A percentile compares a stretch with the other conserved stretches of the same genome.
Conservation (phyloP, 2,113 vertebrate species). For the Psittacula cyanocephala region DNA sequence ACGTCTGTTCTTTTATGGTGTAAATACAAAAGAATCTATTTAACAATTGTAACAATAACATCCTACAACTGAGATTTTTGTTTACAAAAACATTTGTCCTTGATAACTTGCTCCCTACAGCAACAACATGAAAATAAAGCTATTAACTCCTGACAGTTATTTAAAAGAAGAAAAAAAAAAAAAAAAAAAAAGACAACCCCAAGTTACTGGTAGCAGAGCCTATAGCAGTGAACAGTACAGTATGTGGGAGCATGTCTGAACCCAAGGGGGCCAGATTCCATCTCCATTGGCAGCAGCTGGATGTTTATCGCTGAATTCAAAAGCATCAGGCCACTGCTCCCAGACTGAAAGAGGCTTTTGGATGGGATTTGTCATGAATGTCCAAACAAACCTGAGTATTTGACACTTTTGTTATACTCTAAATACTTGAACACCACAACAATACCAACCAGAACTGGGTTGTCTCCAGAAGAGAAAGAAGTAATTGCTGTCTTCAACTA, state of each 20-base stretch:
- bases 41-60: neutral
- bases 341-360: neutral
- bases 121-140: neutral
- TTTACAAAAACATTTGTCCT: neutral
- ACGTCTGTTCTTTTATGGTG: neutral
- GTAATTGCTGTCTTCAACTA: neutral
- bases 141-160: neutral
- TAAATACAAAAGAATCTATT: neutral
- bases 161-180: neutral
- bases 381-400: neutral
- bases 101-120: neutral
- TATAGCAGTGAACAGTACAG: neutral
- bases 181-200: neutral
- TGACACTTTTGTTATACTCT: neutral
- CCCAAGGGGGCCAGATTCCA: neutral
- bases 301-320: neutral
- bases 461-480: neutral
- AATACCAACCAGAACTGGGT: neutral
- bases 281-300: neutral
- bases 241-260: neutral
- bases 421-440: neutral
- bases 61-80: neutral
- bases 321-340: neutral
- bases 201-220: neutral
- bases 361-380: neutral